Evolutionary conservation across 2,888 invertebrate species (phyloP).

Genomic region (Parnassius glacialis): DNA sequence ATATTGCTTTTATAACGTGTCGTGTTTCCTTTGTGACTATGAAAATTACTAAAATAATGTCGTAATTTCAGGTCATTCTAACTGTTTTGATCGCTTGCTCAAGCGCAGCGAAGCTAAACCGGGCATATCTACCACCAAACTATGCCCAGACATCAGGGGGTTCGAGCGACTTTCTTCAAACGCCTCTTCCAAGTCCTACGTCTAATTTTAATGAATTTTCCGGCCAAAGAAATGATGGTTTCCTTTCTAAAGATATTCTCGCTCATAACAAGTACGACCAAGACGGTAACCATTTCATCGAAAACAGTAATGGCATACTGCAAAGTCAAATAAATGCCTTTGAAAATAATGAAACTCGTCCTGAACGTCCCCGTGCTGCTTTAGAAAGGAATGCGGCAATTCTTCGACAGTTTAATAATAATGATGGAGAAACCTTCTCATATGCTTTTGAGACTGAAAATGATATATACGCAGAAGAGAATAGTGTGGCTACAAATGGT

Average conservation of each 20-base stretch:
- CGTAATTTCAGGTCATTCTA: conserved; percentile 51
- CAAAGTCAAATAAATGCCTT: conserved; percentile 36
- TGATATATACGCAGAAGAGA: conserved; percentile 68
- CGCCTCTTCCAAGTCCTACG: conserved; percentile 40
- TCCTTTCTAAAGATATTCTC: conserved; percentile 3
- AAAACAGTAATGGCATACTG: conserved; percentile 28
- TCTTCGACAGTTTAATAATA: conserved; percentile 60
- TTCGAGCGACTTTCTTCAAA: conserved; percentile 51
- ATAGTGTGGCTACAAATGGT: conserved; percentile 66
- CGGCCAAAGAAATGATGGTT: conserved; percentile 26
- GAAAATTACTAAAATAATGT: too few species aligned
- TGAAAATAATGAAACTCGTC: conserved; percentile 35
- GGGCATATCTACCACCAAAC: conserved; percentile 64
- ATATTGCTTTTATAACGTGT: too few species aligned
- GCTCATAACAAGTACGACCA: conserved; percentile 33
- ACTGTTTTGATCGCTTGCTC: conserved; percentile 46
- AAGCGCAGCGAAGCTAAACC: conserved; percentile 63
- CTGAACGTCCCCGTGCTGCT: conserved; percentile 63
- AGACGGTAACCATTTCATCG: conserved; percentile 33
- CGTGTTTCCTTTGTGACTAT: not conserved
- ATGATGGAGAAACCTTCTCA: conserved; percentile 64
- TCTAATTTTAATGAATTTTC: conserved; percentile 7
- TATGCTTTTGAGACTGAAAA: conserved; percentile 71
- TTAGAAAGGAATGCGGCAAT: conserved; percentile 67
- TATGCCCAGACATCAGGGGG: conserved; percentile 54